phyloP scores from a whole-genome alignment of 1,140 invertebrate species.

The Goniozus legneri region DNA sequence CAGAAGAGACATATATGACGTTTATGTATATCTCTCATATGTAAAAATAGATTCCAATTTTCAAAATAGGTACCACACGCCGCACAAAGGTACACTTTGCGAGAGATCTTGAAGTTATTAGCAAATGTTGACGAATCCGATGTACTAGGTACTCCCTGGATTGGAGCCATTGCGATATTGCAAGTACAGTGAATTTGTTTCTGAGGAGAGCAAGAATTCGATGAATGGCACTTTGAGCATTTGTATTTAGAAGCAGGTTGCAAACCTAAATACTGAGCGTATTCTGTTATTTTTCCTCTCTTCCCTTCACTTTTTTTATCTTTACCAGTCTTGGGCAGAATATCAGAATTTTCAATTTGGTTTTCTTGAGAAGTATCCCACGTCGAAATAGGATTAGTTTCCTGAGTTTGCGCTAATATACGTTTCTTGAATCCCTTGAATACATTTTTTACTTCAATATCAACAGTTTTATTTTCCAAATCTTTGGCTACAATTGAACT shows the following conservation, averaged over 20 bases:
- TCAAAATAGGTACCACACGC: conserved; percentile 77
- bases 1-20: conserved; percentile 76
- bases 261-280: conserved; percentile 70
- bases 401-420: conserved; percentile 36
- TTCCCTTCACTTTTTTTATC: conserved; percentile 29
- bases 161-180: conserved; percentile 21
- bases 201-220: conserved; percentile 57
- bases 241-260: conserved; percentile 62
- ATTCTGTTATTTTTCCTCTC: conserved; percentile 57
- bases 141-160: conserved; percentile 35
- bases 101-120: conserved; percentile 62
- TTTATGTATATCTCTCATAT: conserved; percentile 75
- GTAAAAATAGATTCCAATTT: conserved; percentile 77
- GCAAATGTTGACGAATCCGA: conserved; percentile 26
- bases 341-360: conserved; percentile 15
- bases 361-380: background rate
- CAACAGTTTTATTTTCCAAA: conserved; percentile 12
- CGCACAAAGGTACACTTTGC: conserved; percentile 73
- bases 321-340: conserved; percentile 15
- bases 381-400: conserved; percentile 26
- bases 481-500: conserved; percentile 22
- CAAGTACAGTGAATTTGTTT: conserved; percentile 60
- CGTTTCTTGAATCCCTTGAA: conserved; percentile 48
- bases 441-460: conserved; percentile 24
- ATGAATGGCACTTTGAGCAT: conserved; percentile 62